Conservation (phyloP, 2,888 invertebrate genomes). For the Agrenia bidenticulata region DNA sequence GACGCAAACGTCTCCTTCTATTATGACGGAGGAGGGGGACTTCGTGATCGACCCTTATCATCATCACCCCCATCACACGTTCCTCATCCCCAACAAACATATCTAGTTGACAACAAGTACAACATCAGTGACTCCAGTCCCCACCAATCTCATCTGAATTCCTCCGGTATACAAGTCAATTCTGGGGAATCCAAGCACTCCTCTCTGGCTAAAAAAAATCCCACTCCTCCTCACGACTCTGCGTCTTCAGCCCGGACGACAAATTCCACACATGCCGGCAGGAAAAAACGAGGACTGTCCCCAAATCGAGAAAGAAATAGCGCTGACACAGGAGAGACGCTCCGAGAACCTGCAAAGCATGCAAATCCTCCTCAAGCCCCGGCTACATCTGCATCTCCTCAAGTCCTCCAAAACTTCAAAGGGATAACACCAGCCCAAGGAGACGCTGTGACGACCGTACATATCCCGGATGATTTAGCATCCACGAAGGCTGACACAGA, state of each 20-base stretch:
- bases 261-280: not conserved
- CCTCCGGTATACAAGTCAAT: not conserved
- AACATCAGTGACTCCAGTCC: not conserved
- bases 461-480: slow-evolving; percentile 9
- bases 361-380: not conserved
- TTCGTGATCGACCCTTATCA: not conserved
- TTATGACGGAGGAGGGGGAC: slow-evolving; percentile 3
- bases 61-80: not conserved
- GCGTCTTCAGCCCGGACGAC: too few species aligned
- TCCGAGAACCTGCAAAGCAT: not conserved
- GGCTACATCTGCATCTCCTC: not conserved
- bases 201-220: not conserved
- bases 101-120: not conserved
- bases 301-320: not conserved
- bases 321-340: not conserved
- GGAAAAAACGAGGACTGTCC: not conserved
- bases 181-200: not conserved
- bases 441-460: not conserved
- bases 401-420: not conserved
- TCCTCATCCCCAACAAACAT: not conserved
- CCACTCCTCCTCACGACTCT: too few species aligned
- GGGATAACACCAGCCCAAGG: not conserved
- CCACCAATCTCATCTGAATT: slow-evolving; percentile 10
- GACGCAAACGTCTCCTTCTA: slow-evolving; percentile 19
- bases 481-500: not conserved